These are phyloP conservation scores for Drymonia ruficornis DNA, from an alignment of 2,888 invertebrate genomes.

Conservation along the genomic window DNA sequence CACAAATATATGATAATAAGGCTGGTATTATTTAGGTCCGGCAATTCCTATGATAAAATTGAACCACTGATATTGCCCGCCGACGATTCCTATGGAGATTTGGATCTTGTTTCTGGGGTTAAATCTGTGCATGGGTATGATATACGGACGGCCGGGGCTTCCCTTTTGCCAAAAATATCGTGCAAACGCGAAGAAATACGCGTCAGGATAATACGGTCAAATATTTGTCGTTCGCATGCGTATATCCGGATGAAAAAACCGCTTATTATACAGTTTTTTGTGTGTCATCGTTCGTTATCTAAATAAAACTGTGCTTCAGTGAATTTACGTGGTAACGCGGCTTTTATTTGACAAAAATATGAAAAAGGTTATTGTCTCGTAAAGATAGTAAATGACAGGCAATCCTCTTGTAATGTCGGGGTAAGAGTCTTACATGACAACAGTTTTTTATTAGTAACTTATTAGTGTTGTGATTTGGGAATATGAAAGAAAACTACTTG, in stretches of 20 bases:
- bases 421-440: neutral
- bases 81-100: conserved; percentile 83
- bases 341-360: conserved; percentile 31
- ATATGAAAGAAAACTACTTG: neutral
- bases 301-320: conserved; percentile 22
- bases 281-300: conserved; percentile 40
- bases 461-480: neutral
- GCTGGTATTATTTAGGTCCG: conserved; percentile 76
- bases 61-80: conserved; percentile 77
- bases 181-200: conserved; percentile 49
- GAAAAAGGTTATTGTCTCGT: conserved; percentile 18
- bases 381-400: conserved; percentile 16
- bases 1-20: conserved; percentile 76
- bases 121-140: conserved; percentile 78
- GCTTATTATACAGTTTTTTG: conserved; percentile 34
- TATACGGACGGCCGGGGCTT: conserved; percentile 60
- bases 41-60: conserved; percentile 82
- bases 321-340: conserved; percentile 27
- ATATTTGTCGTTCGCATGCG: conserved; percentile 51
- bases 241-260: conserved; percentile 34
- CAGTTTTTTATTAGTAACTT: neutral
- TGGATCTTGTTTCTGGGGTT: conserved; percentile 75
- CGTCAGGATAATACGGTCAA: conserved; percentile 43
- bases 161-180: conserved; percentile 63
- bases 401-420: conserved; percentile 16